Evolutionary conservation across 2,113 vertebrate genomes (phyloP).

Genomic region (Zosterops hypoxanthus): DNA sequence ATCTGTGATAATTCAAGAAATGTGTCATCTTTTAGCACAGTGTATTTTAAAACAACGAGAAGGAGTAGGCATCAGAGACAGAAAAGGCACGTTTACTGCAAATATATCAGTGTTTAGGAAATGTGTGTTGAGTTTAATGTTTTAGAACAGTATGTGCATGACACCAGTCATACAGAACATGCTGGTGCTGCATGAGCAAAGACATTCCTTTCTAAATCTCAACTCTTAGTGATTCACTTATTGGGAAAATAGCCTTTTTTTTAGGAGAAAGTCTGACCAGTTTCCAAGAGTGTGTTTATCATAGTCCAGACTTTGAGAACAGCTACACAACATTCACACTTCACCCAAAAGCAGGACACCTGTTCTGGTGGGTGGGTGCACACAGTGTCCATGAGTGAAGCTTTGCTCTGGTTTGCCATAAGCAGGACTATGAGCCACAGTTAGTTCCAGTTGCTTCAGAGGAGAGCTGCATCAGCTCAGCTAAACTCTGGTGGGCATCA

Average conservation of each 20-base stretch:
- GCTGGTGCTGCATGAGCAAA: neutral
- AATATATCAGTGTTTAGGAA: neutral
- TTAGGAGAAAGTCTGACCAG: neutral
- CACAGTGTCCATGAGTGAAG: neutral
- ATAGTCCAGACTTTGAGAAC: neutral
- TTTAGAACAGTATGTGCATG: neutral
- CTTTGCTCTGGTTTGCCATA: neutral
- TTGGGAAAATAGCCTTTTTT: neutral
- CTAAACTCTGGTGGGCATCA: neutral
- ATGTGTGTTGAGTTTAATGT: neutral
- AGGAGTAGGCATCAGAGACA: neutral
- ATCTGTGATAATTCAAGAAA: neutral
- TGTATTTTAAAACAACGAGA: neutral
- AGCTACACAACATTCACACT: neutral
- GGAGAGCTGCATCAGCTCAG: neutral
- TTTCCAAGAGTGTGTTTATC: neutral
- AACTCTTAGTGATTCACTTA: neutral
- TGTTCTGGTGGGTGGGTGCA: fast-evolving
- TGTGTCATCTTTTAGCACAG: neutral
- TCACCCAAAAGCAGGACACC: neutral
- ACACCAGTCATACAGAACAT: neutral
- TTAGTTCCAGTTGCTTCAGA: neutral
- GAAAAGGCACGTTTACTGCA: neutral
- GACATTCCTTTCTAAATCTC: neutral
- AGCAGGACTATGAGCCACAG: neutral